Percentiles rank a stretch among this genome's conserved stretches.
Evolutionary conservation across 2,113 vertebrate species (phyloP).

Genomic region (Carassius carassius): DNA sequence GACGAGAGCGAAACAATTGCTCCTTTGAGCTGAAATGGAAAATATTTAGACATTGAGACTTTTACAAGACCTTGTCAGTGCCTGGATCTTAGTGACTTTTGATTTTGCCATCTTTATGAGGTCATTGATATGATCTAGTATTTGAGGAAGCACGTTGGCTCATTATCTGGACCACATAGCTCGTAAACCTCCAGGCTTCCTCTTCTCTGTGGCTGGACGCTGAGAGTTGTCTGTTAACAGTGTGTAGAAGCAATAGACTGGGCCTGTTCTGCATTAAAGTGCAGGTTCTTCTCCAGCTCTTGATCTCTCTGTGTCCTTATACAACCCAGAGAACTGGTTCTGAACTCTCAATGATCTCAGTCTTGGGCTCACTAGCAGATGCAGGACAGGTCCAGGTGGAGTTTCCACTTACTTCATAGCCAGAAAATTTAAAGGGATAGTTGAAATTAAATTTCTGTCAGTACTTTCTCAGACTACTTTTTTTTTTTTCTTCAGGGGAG

Average conservation of each 20-base stretch:
- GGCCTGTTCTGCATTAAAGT: constrained; percentile 29
- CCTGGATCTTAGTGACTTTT: background rate
- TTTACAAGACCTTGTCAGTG: background rate
- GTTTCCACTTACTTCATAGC: constrained; percentile 29
- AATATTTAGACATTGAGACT: background rate
- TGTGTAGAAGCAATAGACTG: background rate
- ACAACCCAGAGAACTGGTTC: constrained; percentile 18
- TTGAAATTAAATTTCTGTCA: background rate
- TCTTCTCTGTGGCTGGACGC: constrained; percentile 14
- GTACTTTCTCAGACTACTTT: constrained; percentile 10
- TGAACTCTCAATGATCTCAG: constrained; percentile 29
- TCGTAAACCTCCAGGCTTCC: background rate
- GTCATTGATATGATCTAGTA: background rate
- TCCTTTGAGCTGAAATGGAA: constrained; percentile 32
- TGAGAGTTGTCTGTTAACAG: constrained; percentile 20
- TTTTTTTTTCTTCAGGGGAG: background rate
- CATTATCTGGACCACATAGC: constrained; percentile 16
- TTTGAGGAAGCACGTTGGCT: background rate
- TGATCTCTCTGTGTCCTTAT: constrained; percentile 28
- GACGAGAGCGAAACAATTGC: constrained; percentile 17
- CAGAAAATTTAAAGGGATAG: background rate
- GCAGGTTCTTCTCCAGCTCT: constrained; percentile 28
- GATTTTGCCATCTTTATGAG: background rate
- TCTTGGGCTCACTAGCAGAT: constrained; percentile 29
- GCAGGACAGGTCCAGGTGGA: constrained; percentile 13